Evolutionary conservation across 2,797 vertebrate species (phyloP).

Genomic region (Poeciliopsis gracilis): DNA sequence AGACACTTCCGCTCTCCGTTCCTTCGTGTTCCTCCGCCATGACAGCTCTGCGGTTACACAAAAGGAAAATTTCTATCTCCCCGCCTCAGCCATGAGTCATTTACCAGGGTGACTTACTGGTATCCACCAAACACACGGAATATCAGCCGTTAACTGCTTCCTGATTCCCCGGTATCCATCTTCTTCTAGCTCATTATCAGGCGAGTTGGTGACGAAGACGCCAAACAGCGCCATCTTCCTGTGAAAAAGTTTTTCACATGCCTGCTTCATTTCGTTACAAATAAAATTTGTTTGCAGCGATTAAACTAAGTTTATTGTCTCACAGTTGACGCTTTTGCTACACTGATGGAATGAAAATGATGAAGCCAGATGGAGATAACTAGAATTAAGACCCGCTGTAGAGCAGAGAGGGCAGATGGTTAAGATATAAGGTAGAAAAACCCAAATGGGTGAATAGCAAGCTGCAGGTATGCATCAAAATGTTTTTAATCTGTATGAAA

Average conservation of each 20-base stretch:
- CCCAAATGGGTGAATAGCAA: background rate
- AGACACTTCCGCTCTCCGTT: background rate
- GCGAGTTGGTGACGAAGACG: background rate
- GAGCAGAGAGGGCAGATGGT: no score
- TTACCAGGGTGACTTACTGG: background rate
- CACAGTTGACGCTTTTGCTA: no score
- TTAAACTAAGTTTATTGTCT: background rate
- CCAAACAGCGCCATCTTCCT: constrained; percentile 4
- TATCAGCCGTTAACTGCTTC: constrained; percentile 7
- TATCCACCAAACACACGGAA: background rate
- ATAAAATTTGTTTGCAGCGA: background rate
- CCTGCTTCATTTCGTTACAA: background rate
- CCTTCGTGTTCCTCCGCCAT: constrained; percentile 47
- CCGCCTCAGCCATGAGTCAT: background rate
- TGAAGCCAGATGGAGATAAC: no score
- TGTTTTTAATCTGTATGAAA: background rate
- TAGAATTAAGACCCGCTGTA: no score
- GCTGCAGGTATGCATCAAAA: background rate
- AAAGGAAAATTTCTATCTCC: background rate
- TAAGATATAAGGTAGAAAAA: no score
- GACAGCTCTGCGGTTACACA: accelerated
- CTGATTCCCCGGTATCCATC: background rate
- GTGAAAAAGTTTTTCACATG: background rate
- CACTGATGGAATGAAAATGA: no score
- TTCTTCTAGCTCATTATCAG: background rate